Evolutionary conservation across 2,113 vertebrate species (phyloP), one percentile per base, ranked within the genome.

Genomic region (Corythoichthys haematopterus): DNA sequence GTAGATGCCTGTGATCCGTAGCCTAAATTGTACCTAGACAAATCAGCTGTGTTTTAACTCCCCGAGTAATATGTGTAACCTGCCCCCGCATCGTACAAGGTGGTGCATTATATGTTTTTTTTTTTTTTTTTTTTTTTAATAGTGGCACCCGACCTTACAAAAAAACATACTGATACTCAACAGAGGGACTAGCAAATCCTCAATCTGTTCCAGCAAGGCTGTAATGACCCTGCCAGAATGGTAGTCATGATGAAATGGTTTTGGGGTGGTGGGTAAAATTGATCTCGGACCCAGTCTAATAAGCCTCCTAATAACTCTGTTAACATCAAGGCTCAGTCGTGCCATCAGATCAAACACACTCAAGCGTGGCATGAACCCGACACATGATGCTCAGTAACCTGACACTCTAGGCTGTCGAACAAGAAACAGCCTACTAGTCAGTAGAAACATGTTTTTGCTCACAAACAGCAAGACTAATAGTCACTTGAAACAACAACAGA

Each of bases 221-320:
- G 74, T 91, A 91, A 91, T 85, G 88, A 88, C 86, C 85, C 81
- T 62, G 77, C 72, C 74, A 77, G 73, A 72, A 80, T 58, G 8
- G 70, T 74, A 64, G 85, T 89, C 90, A 91, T 91, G 88, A 88
- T 88, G 80, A 85, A 83, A 88, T 83, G 85, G 79, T 85, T 72
- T 69, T 85, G 80, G 86, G 82, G 82, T 1, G 52, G 60, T 40
- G 40, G n/a, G 74, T 88, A 85, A 83, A 80, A 71, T 83, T 75
- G 63, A 79, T 85, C 80, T 82, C 74, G 77, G 81, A 81, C 84
- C 84, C 78, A 68, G 72, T 66, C 83, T 90, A 91, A 91, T 90
- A 90, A 88, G 84, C 87, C 85, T 80, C 81, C 78, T 91, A 87
- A 90, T 90, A 89, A 86, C 84, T 88, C 79, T 81, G 87, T 86